These are phyloP conservation scores for Borostomias antarcticus DNA, from an alignment of 2,797 vertebrate species.

Conservation along the genomic window DNA sequence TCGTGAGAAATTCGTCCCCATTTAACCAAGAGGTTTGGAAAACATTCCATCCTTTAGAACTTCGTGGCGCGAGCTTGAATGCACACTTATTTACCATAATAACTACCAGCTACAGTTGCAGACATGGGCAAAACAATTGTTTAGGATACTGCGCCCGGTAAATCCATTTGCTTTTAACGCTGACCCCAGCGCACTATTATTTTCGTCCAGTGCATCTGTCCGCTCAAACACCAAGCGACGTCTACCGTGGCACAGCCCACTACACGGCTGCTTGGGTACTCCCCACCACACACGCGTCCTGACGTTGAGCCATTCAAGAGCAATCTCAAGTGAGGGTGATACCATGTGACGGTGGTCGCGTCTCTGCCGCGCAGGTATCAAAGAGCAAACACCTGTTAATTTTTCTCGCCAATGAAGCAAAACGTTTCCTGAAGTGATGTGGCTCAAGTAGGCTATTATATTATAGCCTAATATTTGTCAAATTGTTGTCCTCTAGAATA, in stretches of 20 bases:
- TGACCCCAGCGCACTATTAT: conserved; percentile 12
- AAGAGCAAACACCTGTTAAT: conserved; percentile 9
- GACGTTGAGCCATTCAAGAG: conserved; percentile 58
- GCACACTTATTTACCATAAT: background rate
- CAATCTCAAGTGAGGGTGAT: conserved; percentile 32
- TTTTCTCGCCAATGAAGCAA: background rate
- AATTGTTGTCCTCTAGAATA: too few species aligned
- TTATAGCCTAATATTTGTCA: too few species aligned
- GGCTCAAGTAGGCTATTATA: too few species aligned
- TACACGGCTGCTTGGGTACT: conserved; percentile 22
- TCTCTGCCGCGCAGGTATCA: conserved; percentile 8
- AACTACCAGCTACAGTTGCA: background rate
- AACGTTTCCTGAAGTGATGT: background rate
- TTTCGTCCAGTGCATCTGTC: conserved; percentile 25
- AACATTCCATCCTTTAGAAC: background rate
- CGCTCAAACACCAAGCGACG: background rate
- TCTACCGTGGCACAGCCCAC: conserved; percentile 18
- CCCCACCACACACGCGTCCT: conserved; percentile 36
- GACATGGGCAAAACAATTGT: conserved; percentile 10
- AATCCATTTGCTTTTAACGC: conserved; percentile 37
- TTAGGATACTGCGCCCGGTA: conserved; percentile 20
- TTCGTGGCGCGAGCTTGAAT: background rate
- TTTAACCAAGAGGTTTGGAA: background rate
- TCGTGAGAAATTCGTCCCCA: background rate
- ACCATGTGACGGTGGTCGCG: conserved; percentile 31